Evolutionary conservation across 2,113 vertebrate species (phyloP).

Genomic region (Pelusios castaneus): DNA sequence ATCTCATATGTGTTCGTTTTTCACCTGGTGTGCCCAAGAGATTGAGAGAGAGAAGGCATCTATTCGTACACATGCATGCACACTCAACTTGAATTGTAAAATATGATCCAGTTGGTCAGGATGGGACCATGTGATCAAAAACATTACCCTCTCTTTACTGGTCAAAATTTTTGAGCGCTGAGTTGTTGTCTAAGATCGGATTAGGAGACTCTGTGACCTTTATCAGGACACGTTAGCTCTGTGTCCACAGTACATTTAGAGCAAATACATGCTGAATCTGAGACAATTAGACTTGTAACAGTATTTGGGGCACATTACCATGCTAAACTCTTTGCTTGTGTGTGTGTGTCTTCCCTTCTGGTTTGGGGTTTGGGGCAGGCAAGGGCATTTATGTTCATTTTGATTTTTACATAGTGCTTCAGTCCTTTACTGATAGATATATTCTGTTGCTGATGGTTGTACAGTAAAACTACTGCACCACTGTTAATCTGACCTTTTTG

Average conservation of each 20-base stretch:
- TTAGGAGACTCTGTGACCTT: not conserved
- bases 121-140: not conserved
- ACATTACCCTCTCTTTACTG: not conserved
- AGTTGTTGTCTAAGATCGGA: not conserved
- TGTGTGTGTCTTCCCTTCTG: not conserved
- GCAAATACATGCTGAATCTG: not conserved
- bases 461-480: conserved; percentile 10
- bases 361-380: not conserved
- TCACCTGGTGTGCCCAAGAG: not conserved
- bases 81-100: not conserved
- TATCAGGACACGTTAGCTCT: not conserved
- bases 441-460: conserved; percentile 27
- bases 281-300: conserved; percentile 18
- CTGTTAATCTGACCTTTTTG: not conserved
- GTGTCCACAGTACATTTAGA: not conserved
- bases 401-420: conserved; percentile 40
- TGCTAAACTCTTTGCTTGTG: not conserved
- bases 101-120: not conserved
- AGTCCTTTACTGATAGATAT: conserved; percentile 42
- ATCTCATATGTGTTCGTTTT: conserved; percentile 8
- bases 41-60: not conserved
- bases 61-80: not conserved
- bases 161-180: not conserved
- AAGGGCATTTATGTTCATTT: conserved; percentile 53
- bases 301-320: not conserved